Conservation (phyloP, 2,888 invertebrate species). For the Callinectes sapidus region DNA sequence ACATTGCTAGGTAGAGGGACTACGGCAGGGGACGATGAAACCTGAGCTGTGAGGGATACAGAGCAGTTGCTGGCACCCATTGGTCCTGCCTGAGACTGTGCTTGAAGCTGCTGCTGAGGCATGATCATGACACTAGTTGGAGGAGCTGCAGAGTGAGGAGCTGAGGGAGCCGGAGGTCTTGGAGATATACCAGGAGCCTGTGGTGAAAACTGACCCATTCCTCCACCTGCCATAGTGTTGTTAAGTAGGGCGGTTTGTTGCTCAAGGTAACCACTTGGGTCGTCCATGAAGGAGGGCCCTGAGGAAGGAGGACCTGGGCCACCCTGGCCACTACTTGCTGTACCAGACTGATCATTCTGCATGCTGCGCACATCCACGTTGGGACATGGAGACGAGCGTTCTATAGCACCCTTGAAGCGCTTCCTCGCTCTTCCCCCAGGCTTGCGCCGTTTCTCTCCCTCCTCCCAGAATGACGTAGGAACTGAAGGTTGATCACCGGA, state of each 20-base stretch:
- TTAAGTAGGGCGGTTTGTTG: constrained; percentile 92
- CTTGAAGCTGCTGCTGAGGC: constrained; percentile 40
- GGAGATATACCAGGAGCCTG: constrained; percentile 66
- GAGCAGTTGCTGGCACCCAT: constrained; percentile 26
- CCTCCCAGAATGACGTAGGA: constrained; percentile 63
- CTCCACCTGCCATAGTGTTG: constrained; percentile 81
- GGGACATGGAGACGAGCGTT: constrained; percentile 78
- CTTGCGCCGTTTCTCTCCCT: constrained; percentile 68
- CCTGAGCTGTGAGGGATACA: constrained; percentile 40
- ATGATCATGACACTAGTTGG: constrained; percentile 38
- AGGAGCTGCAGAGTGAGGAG: constrained; percentile 34
- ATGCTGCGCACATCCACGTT: constrained; percentile 81
- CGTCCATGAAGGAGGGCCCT: constrained; percentile 87
- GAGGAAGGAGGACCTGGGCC: constrained; percentile 63
- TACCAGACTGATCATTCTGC: constrained; percentile 76
- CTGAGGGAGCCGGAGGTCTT: constrained; percentile 59
- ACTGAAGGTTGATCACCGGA: constrained; percentile 47
- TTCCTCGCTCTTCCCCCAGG: constrained; percentile 58
- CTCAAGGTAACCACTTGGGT: constrained; percentile 92
- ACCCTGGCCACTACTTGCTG: constrained; percentile 45
- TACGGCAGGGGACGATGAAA: constrained; percentile 62
- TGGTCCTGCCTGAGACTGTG: constrained; percentile 41
- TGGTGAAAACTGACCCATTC: constrained; percentile 72
- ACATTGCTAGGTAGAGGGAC: constrained; percentile 70
- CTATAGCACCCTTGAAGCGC: constrained; percentile 69